Evolutionary conservation across 2,888 invertebrate genomes (phyloP).

Genomic region (Stegana nigrithorax): DNA sequence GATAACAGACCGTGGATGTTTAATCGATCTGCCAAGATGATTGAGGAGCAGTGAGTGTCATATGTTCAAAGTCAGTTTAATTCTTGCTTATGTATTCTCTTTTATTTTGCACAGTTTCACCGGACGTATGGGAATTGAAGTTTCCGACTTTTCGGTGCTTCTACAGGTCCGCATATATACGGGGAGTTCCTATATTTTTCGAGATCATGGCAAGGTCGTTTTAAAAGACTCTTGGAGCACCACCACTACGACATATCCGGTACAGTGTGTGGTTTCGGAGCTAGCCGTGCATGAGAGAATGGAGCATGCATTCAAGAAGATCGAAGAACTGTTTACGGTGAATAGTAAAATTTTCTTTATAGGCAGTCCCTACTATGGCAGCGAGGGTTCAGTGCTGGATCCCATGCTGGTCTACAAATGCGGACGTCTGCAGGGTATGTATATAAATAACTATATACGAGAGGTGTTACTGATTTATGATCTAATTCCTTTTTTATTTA

Average conservation of each 20-base stretch:
- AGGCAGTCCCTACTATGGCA: slow-evolving; percentile 84
- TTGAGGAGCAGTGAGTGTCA: slow-evolving; percentile 60
- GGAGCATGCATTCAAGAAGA: slow-evolving; percentile 58
- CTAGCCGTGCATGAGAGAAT: slow-evolving; percentile 63
- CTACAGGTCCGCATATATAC: slow-evolving; percentile 79
- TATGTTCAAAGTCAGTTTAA: too few species aligned
- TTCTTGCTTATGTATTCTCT: too few species aligned
- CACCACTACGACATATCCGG: slow-evolving; percentile 75
- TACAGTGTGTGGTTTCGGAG: slow-evolving; percentile 57
- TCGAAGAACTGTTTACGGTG: slow-evolving; percentile 75
- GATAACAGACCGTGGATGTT: slow-evolving; percentile 46
- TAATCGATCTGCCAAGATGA: slow-evolving; percentile 43
- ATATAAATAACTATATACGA: neutral
- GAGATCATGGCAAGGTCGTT: slow-evolving; percentile 74
- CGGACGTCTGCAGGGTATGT: slow-evolving; percentile 62
- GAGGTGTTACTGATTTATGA: neutral
- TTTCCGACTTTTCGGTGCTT: slow-evolving; percentile 76
- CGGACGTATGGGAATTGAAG: slow-evolving; percentile 80
- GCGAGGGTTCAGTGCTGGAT: slow-evolving; percentile 77
- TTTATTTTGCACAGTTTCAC: slow-evolving; percentile 40
- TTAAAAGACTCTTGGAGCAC: slow-evolving; percentile 81
- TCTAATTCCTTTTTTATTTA: neutral
- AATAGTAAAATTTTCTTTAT: slow-evolving; percentile 81
- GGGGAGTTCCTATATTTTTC: slow-evolving; percentile 76
- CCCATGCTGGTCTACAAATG: slow-evolving; percentile 57